These are phyloP conservation scores for Lacerta agilis DNA, from an alignment of 2,797 vertebrate species.

Conservation along the genomic window DNA sequence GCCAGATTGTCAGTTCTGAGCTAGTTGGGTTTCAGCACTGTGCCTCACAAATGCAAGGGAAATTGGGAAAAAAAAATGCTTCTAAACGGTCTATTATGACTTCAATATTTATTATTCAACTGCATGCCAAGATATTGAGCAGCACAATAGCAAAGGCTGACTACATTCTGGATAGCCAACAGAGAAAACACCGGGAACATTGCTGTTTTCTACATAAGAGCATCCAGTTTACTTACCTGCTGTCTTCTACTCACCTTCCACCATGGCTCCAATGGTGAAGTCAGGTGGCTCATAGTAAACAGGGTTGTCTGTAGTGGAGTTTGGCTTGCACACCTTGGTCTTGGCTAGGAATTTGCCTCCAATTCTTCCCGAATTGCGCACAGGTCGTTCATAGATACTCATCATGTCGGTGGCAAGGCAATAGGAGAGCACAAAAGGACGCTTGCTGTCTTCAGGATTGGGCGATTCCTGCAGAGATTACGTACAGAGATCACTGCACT, in stretches of 20 bases:
- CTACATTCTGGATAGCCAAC: too few relatives aligned
- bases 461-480: conserved; percentile 83
- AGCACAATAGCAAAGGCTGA: not conserved
- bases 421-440: conserved; percentile 88
- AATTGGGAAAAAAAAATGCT: not conserved
- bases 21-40: not conserved
- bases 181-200: not conserved
- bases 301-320: conserved; percentile 79
- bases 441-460: conserved; percentile 80
- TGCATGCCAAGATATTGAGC: not conserved
- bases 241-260: conserved; percentile 83
- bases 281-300: conserved; percentile 88
- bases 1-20: not conserved
- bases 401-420: conserved; percentile 86
- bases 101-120: not conserved
- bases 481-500: not conserved
- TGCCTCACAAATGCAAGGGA: not conserved
- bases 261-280: conserved; percentile 85
- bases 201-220: not conserved
- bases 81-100: not conserved
- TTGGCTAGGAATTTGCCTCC: conserved; percentile 88
- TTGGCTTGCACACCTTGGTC: conserved; percentile 85
- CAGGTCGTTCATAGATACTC: conserved; percentile 87
- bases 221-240: not conserved
- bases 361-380: conserved; percentile 88